A percentile compares a stretch with the other conserved stretches of the same genome.
These are phyloP conservation scores for Psammodynastes pulverulentus DNA, from an alignment of 2,113 vertebrate species.

Conservation along the genomic window DNA sequence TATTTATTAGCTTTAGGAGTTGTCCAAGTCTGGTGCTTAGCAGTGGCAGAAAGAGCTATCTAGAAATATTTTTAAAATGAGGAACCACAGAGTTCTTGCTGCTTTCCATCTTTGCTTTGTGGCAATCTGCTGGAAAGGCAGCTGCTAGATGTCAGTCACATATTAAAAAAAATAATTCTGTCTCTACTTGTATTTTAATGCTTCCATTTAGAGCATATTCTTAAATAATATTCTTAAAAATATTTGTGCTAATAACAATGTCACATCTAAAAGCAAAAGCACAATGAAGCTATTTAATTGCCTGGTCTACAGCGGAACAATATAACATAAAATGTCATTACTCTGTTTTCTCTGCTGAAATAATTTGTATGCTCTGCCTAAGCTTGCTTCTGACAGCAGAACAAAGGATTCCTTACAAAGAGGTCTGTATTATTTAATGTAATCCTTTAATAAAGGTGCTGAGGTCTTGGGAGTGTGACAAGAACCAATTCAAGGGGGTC, in stretches of 20 bases:
- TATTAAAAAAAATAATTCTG: not conserved
- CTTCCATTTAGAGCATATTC: not conserved
- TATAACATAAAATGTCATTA: not conserved
- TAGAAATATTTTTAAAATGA: not conserved
- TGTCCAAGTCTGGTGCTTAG: not conserved
- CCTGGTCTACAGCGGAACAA: not conserved
- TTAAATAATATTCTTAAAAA: not conserved
- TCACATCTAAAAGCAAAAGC: not conserved
- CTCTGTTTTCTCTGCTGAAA: not conserved
- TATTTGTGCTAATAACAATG: not conserved
- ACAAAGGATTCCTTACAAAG: not conserved
- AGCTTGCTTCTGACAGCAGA: not conserved
- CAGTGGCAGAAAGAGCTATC: not conserved
- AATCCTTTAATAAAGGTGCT: conserved; percentile 1
- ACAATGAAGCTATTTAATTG: not conserved
- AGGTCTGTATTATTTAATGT: not conserved
- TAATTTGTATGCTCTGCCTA: not conserved
- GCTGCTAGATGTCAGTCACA: not conserved
- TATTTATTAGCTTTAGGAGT: not conserved
- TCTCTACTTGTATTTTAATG: not conserved
- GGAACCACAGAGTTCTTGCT: not conserved
- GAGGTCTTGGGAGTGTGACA: not conserved
- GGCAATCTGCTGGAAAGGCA: not conserved
- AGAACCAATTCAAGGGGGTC: not conserved
- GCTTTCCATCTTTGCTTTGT: not conserved